These are phyloP conservation scores for Gadus chalcogrammus DNA, from an alignment of 2,113 vertebrate species.

Conservation along the genomic window DNA sequence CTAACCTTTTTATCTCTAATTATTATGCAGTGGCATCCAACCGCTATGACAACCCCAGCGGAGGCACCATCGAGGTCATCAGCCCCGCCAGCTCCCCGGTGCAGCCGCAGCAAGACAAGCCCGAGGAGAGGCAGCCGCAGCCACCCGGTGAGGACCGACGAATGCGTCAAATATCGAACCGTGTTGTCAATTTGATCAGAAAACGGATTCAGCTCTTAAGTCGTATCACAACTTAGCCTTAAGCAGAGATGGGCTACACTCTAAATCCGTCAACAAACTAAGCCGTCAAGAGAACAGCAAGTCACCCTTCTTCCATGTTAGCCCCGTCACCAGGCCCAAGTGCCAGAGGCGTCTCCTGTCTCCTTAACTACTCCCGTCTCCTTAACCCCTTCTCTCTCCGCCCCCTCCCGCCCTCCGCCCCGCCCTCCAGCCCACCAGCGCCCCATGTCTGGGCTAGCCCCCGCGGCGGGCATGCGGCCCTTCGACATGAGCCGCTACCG, in stretches of 20 bases:
- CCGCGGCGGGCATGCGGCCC: slow-evolving; percentile 73
- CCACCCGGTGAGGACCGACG: slow-evolving; percentile 73
- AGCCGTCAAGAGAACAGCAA: slow-evolving; percentile 10
- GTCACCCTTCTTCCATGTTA: slow-evolving; percentile 18
- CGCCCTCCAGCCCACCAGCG: slow-evolving; percentile 3
- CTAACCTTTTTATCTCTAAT: slow-evolving; percentile 28
- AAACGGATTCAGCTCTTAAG: no score
- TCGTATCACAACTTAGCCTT: no score
- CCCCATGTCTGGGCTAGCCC: slow-evolving; percentile 20
- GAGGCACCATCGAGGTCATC: slow-evolving; percentile 93
- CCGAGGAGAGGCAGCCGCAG: slow-evolving; percentile 73
- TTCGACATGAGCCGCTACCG: slow-evolving; percentile 86
- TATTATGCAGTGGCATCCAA: slow-evolving; percentile 82
- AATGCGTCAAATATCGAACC: slow-evolving; percentile 5
- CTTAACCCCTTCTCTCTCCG: background rate
- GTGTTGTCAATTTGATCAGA: no score
- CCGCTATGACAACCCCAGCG: slow-evolving; percentile 83
- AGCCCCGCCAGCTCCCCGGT: slow-evolving; percentile 92
- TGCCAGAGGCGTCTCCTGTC: background rate
- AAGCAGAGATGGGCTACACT: no score
- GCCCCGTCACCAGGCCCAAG: slow-evolving; percentile 29
- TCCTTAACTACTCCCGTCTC: no score
- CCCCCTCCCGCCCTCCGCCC: background rate
- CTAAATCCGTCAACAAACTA: no score
- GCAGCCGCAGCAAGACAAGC: slow-evolving; percentile 79